Conservation (phyloP, 2,113 vertebrate species). For the Bujurquina vittata region DNA sequence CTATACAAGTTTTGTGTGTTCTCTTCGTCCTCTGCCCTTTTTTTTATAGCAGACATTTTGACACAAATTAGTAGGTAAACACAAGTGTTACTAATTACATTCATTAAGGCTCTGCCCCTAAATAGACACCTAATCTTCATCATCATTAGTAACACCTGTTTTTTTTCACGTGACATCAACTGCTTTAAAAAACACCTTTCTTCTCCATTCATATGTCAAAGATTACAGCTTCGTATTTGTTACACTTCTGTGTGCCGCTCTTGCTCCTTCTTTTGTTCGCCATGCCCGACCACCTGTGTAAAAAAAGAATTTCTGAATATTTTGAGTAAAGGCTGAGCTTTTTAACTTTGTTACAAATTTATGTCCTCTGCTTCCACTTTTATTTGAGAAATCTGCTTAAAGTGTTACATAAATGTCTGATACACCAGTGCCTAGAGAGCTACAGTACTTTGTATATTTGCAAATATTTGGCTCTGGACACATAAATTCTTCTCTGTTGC, state of each 20-base stretch:
- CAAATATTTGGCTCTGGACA: constrained; percentile 30
- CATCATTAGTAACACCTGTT: constrained; percentile 3
- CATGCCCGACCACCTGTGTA: background rate
- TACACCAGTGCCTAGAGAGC: constrained; percentile 5
- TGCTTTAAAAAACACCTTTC: background rate
- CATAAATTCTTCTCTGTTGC: constrained; percentile 11
- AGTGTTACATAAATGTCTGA: background rate
- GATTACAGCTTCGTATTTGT: background rate
- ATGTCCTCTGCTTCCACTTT: background rate
- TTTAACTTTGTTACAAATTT: background rate
- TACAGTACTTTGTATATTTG: constrained; percentile 21
- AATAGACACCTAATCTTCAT: constrained; percentile 8
- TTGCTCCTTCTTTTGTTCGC: background rate
- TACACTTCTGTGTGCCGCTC: background rate
- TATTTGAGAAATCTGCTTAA: background rate
- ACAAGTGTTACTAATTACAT: constrained; percentile 17
- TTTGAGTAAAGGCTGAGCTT: background rate
- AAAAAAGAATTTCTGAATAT: background rate
- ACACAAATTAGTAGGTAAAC: background rate
- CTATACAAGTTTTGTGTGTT: background rate
- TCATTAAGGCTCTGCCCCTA: constrained; percentile 3
- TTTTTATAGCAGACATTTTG: background rate
- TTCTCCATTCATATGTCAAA: background rate
- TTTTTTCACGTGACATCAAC: background rate
- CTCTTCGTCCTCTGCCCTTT: background rate